phyloP scores from a whole-genome alignment of 1,140 invertebrate species.

The Atta colombica region DNA sequence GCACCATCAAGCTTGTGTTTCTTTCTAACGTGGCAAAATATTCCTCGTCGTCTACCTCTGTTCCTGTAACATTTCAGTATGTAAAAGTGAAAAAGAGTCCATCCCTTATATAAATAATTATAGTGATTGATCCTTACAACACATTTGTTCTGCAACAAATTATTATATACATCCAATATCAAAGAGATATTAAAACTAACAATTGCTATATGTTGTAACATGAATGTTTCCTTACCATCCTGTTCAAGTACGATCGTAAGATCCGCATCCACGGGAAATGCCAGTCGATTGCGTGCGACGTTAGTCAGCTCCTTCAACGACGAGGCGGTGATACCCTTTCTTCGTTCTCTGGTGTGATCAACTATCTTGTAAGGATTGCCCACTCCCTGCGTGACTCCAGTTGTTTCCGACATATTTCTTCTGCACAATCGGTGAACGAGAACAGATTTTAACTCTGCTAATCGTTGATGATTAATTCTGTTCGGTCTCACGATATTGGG shows the following conservation, averaged over 20 bases:
- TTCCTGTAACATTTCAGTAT: constrained; percentile 84
- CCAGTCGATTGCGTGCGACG: constrained; percentile 82
- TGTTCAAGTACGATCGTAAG: constrained; percentile 93
- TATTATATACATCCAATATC: not conserved
- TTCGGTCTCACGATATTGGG: not conserved
- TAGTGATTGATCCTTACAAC: not conserved
- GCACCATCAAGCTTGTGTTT: constrained; percentile 93
- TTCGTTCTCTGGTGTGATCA: constrained; percentile 91
- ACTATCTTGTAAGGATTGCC: constrained; percentile 89
- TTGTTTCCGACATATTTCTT: constrained; percentile 77
- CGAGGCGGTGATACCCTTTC: constrained; percentile 92
- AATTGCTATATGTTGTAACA: not conserved
- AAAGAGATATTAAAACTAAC: not conserved
- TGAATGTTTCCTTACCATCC: constrained; percentile 87
- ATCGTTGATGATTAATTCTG: not conserved
- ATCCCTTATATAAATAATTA: not conserved
- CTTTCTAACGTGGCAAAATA: constrained; percentile 94
- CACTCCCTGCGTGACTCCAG: constrained; percentile 75
- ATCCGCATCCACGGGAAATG: constrained; percentile 86
- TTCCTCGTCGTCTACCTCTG: constrained; percentile 95
- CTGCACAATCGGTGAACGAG: constrained; percentile 31
- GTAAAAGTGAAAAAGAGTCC: not conserved
- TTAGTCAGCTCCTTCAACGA: constrained; percentile 91
- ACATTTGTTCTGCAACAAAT: not conserved
- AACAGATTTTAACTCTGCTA: constrained; percentile 29